A percentile compares a stretch with the other conserved stretches of the same genome.
Evolutionary conservation across 2,113 vertebrate genomes (phyloP).

Genomic region (Hippolais icterina): DNA sequence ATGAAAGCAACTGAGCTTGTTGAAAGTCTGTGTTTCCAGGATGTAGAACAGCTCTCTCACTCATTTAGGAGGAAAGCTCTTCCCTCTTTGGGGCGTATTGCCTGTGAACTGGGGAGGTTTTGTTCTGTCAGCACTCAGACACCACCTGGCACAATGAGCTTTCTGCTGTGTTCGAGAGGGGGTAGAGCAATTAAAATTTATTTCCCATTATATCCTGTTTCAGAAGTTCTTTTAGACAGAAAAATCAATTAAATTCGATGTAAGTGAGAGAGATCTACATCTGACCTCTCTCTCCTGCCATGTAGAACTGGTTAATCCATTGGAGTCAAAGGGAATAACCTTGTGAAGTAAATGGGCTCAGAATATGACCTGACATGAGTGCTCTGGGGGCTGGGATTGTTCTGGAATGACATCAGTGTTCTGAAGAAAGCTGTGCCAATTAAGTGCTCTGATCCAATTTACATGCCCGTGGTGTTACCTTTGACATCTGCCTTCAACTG

Average conservation of each 20-base stretch:
- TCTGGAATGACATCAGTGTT: constrained; percentile 1
- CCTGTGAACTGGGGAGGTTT: neutral
- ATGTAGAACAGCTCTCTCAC: neutral
- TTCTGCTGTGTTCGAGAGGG: neutral
- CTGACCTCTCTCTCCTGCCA: neutral
- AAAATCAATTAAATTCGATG: neutral
- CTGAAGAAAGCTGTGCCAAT: constrained; percentile 1
- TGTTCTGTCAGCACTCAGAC: neutral
- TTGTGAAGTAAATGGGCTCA: constrained; percentile 35
- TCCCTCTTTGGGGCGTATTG: neutral
- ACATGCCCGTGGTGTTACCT: constrained; percentile 6
- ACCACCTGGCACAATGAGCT: neutral
- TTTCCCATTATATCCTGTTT: neutral
- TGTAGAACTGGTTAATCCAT: neutral
- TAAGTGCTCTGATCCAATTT: constrained; percentile 32
- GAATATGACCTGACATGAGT: neutral
- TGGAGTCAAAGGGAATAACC: constrained; percentile 35
- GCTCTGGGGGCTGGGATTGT: neutral
- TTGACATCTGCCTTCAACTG: constrained; percentile 27
- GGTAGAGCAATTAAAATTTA: neutral
- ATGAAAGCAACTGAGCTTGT: neutral
- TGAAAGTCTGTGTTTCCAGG: neutral
- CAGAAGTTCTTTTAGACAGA: neutral
- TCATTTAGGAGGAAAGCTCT: neutral
- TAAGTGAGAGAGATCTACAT: neutral